Percentiles rank a stretch among this genome's conserved stretches.
Evolutionary conservation across 2,888 invertebrate species (phyloP).

Genomic region (Anorthoa munda): DNA sequence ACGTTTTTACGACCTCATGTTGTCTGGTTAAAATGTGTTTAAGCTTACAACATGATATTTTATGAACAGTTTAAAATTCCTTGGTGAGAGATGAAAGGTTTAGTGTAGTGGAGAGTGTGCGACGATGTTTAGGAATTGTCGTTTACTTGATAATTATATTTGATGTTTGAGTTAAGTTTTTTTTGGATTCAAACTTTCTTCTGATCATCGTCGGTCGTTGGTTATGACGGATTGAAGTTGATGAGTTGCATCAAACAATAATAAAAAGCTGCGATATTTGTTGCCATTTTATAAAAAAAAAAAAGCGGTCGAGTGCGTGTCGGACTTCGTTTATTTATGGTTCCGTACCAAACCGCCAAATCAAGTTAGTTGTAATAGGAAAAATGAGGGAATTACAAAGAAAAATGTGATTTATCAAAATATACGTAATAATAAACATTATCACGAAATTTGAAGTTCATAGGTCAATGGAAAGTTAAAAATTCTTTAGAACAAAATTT

Average conservation of each 20-base stretch:
- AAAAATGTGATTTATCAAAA: too few species aligned
- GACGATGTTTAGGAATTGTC: constrained; percentile 2
- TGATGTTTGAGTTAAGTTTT: background rate
- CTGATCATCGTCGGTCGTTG: background rate
- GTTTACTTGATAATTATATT: background rate
- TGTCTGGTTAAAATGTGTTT: constrained; percentile 69
- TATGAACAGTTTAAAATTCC: constrained; percentile 80
- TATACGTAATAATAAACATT: too few species aligned
- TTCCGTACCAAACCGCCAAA: too few species aligned
- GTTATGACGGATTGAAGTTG: background rate
- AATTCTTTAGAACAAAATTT: too few species aligned
- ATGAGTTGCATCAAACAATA: background rate
- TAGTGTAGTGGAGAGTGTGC: constrained; percentile 51
- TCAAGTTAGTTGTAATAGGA: too few species aligned
- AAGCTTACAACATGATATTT: constrained; percentile 69
- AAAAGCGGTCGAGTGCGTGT: too few species aligned
- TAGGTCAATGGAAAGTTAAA: too few species aligned
- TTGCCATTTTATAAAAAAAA: too few species aligned
- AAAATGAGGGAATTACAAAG: too few species aligned
- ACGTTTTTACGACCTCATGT: constrained; percentile 80
- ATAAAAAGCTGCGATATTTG: too few species aligned
- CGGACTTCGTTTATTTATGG: too few species aligned
- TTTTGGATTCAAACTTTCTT: background rate
- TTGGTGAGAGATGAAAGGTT: constrained; percentile 75
- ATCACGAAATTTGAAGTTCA: too few species aligned